phyloP scores from a whole-genome alignment of 2,888 invertebrate species.

The Drosophila colorata region DNA sequence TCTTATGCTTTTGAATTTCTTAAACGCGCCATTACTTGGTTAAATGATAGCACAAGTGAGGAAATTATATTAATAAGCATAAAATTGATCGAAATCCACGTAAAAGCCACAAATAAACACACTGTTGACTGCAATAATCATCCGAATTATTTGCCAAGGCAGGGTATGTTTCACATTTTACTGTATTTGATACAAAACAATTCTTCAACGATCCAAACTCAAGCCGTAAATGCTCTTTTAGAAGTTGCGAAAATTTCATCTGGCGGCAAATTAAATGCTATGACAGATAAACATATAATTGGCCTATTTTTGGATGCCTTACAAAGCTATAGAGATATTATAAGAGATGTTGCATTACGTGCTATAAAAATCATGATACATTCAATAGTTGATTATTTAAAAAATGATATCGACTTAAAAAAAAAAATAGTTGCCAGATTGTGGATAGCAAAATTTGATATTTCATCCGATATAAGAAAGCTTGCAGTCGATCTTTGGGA shows the following conservation, averaged over 20 bases:
- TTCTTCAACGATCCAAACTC: slow-evolving; percentile 92
- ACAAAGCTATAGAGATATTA: slow-evolving; percentile 89
- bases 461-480: slow-evolving; percentile 90
- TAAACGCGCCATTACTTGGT: slow-evolving; percentile 87
- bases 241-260: slow-evolving; percentile 92
- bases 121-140: slow-evolving; percentile 88
- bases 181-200: slow-evolving; percentile 91
- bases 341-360: slow-evolving; percentile 92
- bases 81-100: slow-evolving; percentile 90
- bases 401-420: slow-evolving; percentile 73
- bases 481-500: slow-evolving; percentile 89
- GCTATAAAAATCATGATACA: slow-evolving; percentile 89
- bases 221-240: slow-evolving; percentile 92
- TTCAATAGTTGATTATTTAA: slow-evolving; percentile 86
- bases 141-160: slow-evolving; percentile 92
- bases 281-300: slow-evolving; percentile 90
- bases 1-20: slow-evolving; percentile 93
- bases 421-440: slow-evolving; percentile 90
- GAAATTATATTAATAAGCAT: slow-evolving; percentile 87
- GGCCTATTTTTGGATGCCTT: slow-evolving; percentile 91
- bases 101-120: slow-evolving; percentile 86
- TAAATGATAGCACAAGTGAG: slow-evolving; percentile 86
- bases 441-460: slow-evolving; percentile 94
- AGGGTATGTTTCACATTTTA: slow-evolving; percentile 92
- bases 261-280: slow-evolving; percentile 88